These are phyloP conservation scores for Tortricodes alternella DNA, from an alignment of 2,888 invertebrate genomes.

Conservation along the genomic window DNA sequence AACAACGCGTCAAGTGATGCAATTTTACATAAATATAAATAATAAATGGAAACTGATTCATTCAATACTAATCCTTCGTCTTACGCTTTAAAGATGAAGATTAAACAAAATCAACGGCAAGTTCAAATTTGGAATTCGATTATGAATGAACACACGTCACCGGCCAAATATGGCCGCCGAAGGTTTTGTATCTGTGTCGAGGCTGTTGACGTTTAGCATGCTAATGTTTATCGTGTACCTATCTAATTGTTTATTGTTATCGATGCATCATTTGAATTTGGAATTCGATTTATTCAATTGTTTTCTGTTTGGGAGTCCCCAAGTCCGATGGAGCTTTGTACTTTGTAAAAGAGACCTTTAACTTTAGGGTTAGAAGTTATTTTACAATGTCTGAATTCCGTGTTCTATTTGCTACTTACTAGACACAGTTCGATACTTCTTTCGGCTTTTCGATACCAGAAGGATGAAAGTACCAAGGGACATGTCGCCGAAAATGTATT, in stretches of 20 bases:
- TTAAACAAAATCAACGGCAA: neutral
- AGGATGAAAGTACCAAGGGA: too few relatives aligned
- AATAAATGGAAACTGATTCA: slow-evolving; percentile 22
- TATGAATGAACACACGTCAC: slow-evolving; percentile 26
- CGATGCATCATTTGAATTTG: slow-evolving; percentile 6
- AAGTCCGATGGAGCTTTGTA: too few relatives aligned
- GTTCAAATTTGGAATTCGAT: slow-evolving; percentile 27
- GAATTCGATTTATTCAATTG: slow-evolving; percentile 1
- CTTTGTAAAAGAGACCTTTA: too few relatives aligned
- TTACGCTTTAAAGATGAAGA: slow-evolving; percentile 33
- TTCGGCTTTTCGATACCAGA: too few relatives aligned
- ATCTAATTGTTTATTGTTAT: slow-evolving; percentile 34
- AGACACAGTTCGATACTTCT: too few relatives aligned
- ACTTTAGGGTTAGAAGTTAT: too few relatives aligned
- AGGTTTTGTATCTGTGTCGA: slow-evolving; percentile 55
- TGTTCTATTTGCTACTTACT: too few relatives aligned
- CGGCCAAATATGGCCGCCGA: slow-evolving; percentile 36
- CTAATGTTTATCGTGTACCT: slow-evolving; percentile 23
- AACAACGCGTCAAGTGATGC: too few relatives aligned
- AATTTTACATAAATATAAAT: neutral
- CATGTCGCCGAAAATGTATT: too few relatives aligned
- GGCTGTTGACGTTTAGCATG: slow-evolving; percentile 40
- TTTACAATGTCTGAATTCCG: too few relatives aligned
- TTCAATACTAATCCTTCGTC: slow-evolving; percentile 31
- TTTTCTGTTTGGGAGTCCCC: neutral